Conservation (phyloP, 2,113 vertebrate species). For the Neodon shergylaensis region DNA sequence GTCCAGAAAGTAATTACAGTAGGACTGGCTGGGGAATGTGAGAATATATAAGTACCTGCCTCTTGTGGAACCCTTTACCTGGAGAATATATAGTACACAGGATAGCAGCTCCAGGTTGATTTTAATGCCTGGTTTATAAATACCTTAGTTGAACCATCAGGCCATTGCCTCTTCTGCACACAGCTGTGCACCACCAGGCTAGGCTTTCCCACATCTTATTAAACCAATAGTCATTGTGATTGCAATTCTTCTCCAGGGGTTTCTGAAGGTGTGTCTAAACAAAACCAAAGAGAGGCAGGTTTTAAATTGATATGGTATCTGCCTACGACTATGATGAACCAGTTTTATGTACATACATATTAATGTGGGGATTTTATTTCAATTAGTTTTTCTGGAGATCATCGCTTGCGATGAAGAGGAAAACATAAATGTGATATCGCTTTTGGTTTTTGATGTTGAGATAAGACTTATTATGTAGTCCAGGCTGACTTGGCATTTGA, state of each 20-base stretch:
- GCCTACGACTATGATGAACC: background rate
- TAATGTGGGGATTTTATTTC: background rate
- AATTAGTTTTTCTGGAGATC: background rate
- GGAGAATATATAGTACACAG: background rate
- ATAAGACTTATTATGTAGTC: background rate
- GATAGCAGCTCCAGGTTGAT: background rate
- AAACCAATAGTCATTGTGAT: background rate
- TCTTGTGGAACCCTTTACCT: background rate
- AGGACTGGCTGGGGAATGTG: background rate
- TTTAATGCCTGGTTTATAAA: background rate
- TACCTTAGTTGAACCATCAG: conserved; percentile 2
- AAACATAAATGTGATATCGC: background rate
- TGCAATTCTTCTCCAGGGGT: background rate
- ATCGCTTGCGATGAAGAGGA: background rate
- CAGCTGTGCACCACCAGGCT: background rate
- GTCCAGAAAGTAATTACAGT: background rate
- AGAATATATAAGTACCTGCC: background rate
- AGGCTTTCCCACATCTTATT: background rate
- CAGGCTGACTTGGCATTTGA: background rate
- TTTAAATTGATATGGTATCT: background rate
- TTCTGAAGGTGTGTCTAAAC: conserved; percentile 13
- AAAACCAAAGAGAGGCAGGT: background rate
- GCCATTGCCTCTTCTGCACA: background rate
- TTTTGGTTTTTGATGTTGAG: background rate
- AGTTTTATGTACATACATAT: background rate